Percentiles rank a stretch among this genome's conserved stretches.
Conservation (phyloP, 2,797 vertebrate species). For the Octomys mimax region DNA sequence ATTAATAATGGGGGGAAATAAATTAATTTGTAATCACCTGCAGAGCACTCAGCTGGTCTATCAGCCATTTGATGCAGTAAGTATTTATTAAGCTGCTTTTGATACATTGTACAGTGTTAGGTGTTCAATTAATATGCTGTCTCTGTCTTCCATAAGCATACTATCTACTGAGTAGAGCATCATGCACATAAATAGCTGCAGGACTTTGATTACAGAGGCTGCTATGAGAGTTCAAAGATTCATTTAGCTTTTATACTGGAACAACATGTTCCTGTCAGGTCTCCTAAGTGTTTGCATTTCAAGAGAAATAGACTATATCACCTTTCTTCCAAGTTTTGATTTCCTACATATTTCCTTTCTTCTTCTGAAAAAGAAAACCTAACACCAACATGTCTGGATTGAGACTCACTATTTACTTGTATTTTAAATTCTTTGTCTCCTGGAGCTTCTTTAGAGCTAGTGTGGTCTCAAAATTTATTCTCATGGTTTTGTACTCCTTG, state of each 20-base stretch:
- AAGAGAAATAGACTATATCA: not conserved
- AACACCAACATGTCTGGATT: not conserved
- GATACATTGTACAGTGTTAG: not conserved
- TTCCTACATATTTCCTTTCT: not conserved
- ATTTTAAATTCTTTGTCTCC: conserved; percentile 46
- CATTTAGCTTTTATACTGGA: not conserved
- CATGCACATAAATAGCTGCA: not conserved
- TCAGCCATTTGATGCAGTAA: conserved; percentile 39
- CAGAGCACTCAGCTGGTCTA: not conserved
- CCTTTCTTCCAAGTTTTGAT: conserved; percentile 17
- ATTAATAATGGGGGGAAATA: not conserved
- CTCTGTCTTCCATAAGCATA: not conserved
- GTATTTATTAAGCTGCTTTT: conserved; percentile 9
- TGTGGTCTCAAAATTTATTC: not conserved
- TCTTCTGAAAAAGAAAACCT: conserved; percentile 3
- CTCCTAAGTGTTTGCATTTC: not conserved
- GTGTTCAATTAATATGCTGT: not conserved
- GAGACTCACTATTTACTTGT: not conserved
- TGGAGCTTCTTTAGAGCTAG: not conserved
- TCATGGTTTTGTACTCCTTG: not conserved
- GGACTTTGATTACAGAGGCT: not conserved
- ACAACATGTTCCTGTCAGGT: not conserved
- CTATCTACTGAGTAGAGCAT: not conserved
- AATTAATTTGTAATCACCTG: conserved; percentile 23
- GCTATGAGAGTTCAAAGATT: not conserved